Percentiles rank a stretch among this genome's conserved stretches.
Evolutionary conservation across 1,140 invertebrate genomes (phyloP).

Genomic region (Pectinophora gossypiella): DNA sequence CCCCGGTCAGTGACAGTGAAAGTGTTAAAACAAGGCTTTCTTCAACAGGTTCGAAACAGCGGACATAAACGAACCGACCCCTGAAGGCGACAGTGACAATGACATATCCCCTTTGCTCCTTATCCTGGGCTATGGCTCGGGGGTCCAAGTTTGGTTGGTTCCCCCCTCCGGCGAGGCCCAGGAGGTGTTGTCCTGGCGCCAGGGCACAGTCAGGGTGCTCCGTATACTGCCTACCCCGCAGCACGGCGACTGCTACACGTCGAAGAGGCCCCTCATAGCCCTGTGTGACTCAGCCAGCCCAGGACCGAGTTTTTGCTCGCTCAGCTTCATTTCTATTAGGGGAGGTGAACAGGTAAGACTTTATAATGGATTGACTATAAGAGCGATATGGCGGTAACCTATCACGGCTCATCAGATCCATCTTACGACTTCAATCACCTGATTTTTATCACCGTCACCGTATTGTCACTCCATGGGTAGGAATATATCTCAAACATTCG

Average conservation of each 20-base stretch:
- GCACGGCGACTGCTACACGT: slow-evolving; percentile 80
- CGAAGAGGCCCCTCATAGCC: slow-evolving; percentile 90
- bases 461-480: too few relatives aligned
- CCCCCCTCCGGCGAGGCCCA: slow-evolving; percentile 91
- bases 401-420: too few relatives aligned
- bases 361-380: too few relatives aligned
- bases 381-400: too few relatives aligned
- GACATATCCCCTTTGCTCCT: slow-evolving; percentile 87
- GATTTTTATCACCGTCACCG: too few relatives aligned
- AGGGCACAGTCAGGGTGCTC: slow-evolving; percentile 89
- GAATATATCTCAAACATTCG: too few relatives aligned
- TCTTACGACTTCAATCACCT: too few relatives aligned
- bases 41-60: slow-evolving; percentile 82
- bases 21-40: too few relatives aligned
- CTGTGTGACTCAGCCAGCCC: slow-evolving; percentile 89
- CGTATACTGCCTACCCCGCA: slow-evolving; percentile 89
- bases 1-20: too few relatives aligned
- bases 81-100: slow-evolving; percentile 82
- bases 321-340: slow-evolving; percentile 93
- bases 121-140: slow-evolving; percentile 79
- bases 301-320: slow-evolving; percentile 88
- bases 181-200: slow-evolving; percentile 93
- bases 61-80: slow-evolving; percentile 86
- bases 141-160: slow-evolving; percentile 81
- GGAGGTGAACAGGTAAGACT: slow-evolving; percentile 90